Base-by-base conservation (phyloP, 1,140 invertebrate genomes). In the Atopsyche davidsoni region DNA sequence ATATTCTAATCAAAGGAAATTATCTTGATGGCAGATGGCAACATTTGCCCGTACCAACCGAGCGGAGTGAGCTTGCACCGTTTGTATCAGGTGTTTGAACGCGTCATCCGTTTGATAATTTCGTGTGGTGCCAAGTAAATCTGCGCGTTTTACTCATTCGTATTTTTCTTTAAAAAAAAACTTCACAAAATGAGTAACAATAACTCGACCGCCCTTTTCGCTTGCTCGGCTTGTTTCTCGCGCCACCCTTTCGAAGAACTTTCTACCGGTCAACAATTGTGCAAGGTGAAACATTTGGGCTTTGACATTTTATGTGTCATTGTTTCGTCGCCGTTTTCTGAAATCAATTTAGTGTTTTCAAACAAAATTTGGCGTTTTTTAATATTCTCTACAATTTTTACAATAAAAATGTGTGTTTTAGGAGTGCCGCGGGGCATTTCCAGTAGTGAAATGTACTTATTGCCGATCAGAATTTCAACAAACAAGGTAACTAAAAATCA, bases 381-480 rank as follows among this genome's bases (percentile, higher is more conserved):
- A 44, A 43, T 36, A 47, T 44, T 32, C 47, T n/a, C 23, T 23
- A 45, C 18, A 10, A 32, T 16, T 22, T 43, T 25, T 17, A 28
- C 18, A 11, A 14, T 14, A 39, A 17, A 11, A 21, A 40, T 54
- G 16, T 41, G 14, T 46, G n/a, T 51, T 41, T 45, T 19, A 97
- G 93, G 91, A 93, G 78, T 96, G 94, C 77, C 82, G 93, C 64
- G 92, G 90, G 62, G 82, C 87, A 62, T 95, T 87, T 78, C 91
- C 92, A 44, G 83, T 93, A 62, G 90, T 96, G 49, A 96, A 96
- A 76, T 98, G 94, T 76, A 96, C 92, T 55, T 98, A 96, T 74
- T 98, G 94, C 75, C 82, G 94, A 62, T 90, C 91, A 34, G 93
- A 97, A 80, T 97, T 96, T 75, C 92, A 96, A 77, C 92, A 96